Base-by-base conservation (phyloP, 2,113 vertebrate genomes). In the Psophia crepitans region DNA sequence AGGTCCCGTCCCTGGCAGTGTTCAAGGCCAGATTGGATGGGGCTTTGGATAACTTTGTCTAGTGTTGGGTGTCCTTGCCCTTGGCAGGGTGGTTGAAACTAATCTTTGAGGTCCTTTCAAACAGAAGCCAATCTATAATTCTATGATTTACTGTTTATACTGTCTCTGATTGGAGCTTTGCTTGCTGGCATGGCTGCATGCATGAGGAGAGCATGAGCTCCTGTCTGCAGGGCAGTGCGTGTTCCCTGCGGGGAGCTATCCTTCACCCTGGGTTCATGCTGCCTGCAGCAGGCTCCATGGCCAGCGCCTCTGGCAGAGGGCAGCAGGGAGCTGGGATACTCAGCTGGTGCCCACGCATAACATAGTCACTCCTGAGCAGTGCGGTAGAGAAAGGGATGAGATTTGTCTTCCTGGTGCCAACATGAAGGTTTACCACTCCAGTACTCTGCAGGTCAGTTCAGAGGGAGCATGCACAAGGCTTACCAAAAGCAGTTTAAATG, bases 371-470 rank as follows among this genome's bases (percentile, higher is more conserved):
- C 70, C 39, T 37, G 75, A 66, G 44, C 24, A 22, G 24, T 14
- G 16, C 24, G 33, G 8, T 28, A 75, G 44, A 43, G n/a, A 70
- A 49, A 27, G 56, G 44, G 27, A 65, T 27, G 32, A 28, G 51
- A 39, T 12, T 6, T 41, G 53, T 26, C 48, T 66, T 66, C 39
- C 6, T 51, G 46, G 35, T 28, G n/a, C 28, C 57, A 75, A 32
- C 39, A 41, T 22, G 39, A 76, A 56, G 28, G 33, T 17, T 77
- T 37, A 46, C 14, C 43, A 30, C 15, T 28, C n/a, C 56, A 30
- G 3, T 32, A 43, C n/a, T 8, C 11, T 46, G 35, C 46, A 24
- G 0, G 0, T 8, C 44, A 20, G 9, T n/a, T 61, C 58, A 61
- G 41, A 35, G 14, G 22, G 16, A 87, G 35, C 1, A 0, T 5